A percentile compares a stretch with the other conserved stretches of the same genome.
Evolutionary conservation across 2,113 vertebrate genomes (phyloP).

Genomic region (Pyxicephalus adspersus): DNA sequence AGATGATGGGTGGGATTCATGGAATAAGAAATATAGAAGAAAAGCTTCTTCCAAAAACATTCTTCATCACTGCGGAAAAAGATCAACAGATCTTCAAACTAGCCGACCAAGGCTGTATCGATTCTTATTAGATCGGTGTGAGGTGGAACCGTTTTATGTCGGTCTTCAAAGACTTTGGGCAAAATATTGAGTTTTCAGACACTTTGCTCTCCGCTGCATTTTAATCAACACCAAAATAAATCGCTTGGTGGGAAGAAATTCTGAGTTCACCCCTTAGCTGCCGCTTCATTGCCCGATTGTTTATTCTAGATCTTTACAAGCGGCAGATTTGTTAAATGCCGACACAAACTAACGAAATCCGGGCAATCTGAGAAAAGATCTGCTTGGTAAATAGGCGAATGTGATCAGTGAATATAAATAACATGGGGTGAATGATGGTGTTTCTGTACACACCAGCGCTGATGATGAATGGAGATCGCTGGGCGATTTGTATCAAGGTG

Average conservation of each 20-base stretch:
- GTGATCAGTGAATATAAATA: too few species aligned
- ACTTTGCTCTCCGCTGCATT: constrained; percentile 48
- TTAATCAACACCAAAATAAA: constrained; percentile 36
- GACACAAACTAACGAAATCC: too few species aligned
- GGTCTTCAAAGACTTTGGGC: constrained; percentile 55
- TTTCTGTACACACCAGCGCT: too few species aligned
- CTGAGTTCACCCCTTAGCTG: not conserved
- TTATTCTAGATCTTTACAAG: too few species aligned
- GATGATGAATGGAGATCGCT: too few species aligned
- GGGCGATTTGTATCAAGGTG: too few species aligned
- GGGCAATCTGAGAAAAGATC: too few species aligned
- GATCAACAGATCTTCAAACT: constrained; percentile 53
- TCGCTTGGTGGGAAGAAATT: constrained; percentile 7
- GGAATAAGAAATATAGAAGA: not conserved
- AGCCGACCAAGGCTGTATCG: constrained; percentile 20
- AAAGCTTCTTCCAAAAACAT: constrained; percentile 46
- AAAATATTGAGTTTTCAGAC: constrained; percentile 54
- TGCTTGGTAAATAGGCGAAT: too few species aligned
- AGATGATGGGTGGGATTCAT: constrained; percentile 1
- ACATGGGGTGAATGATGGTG: too few species aligned
- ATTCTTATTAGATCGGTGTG: constrained; percentile 49
- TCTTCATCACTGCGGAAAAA: constrained; percentile 46
- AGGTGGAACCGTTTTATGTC: constrained; percentile 52
- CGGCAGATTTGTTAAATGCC: too few species aligned
- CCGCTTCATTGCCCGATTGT: not conserved